A percentile compares a stretch with the other conserved stretches of the same genome.
Evolutionary conservation across 1,140 invertebrate species (phyloP).

Genomic region (Ptiloglossa arizonensis): DNA sequence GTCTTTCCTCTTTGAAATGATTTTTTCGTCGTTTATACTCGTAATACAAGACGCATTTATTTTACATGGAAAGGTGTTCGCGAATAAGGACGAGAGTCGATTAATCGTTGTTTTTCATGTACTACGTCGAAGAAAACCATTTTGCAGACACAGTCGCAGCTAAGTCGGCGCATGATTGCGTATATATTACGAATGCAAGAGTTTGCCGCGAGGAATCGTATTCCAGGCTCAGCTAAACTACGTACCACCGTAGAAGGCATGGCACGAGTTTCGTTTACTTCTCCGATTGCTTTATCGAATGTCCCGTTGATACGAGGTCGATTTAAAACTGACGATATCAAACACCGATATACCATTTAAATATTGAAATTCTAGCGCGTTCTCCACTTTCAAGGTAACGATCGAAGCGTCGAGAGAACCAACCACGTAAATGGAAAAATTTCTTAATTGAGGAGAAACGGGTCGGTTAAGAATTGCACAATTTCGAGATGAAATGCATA

Average conservation of each 20-base stretch:
- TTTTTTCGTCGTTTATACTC: no score
- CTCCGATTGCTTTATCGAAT: constrained; percentile 39
- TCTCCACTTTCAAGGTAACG: background rate
- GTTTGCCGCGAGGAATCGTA: constrained; percentile 2
- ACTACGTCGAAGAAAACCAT: no score
- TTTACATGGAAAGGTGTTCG: no score
- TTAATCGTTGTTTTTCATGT: no score
- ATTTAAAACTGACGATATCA: background rate
- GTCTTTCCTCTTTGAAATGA: no score
- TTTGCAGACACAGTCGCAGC: constrained; percentile 4
- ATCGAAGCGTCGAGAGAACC: no score
- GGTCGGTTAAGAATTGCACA: no score
- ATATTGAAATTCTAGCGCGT: background rate
- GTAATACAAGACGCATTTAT: no score
- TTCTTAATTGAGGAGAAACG: no score
- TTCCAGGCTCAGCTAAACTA: constrained; percentile 12
- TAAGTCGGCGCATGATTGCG: background rate
- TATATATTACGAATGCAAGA: constrained; percentile 5
- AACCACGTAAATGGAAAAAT: no score
- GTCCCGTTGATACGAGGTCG: constrained; percentile 17
- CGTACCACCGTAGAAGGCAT: constrained; percentile 5
- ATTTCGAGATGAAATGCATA: no score
- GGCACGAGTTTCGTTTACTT: constrained; percentile 27
- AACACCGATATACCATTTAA: background rate
- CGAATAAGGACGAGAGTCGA: no score